Percentiles rank a stretch among this genome's conserved stretches.
These are phyloP conservation scores for Sarcophilus harrisii DNA, from an alignment of 2,797 vertebrate genomes.

Conservation along the genomic window DNA sequence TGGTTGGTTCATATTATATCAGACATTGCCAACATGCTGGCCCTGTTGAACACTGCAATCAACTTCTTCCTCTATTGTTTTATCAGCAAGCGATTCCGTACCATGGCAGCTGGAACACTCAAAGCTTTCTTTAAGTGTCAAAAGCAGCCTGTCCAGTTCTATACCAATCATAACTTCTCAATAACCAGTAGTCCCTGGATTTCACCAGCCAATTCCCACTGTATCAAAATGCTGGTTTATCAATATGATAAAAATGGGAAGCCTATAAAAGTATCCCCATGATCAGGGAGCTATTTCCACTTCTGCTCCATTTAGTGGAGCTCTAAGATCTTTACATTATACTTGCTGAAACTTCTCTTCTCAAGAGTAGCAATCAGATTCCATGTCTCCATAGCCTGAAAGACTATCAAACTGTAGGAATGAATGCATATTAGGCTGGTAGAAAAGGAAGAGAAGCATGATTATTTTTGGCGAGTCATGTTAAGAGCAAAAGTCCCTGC, in stretches of 20 bases:
- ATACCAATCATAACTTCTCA: constrained; percentile 97
- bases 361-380: constrained; percentile 79
- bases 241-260: constrained; percentile 97
- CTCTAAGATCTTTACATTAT: constrained; percentile 43
- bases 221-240: constrained; percentile 98
- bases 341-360: constrained; percentile 75
- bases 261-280: constrained; percentile 95
- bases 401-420: constrained; percentile 67
- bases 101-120: constrained; percentile 94
- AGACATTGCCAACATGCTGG: constrained; percentile 96
- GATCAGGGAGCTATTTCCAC: constrained; percentile 79
- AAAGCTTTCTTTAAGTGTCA: constrained; percentile 93
- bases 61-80: constrained; percentile 99
- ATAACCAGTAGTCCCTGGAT: constrained; percentile 99
- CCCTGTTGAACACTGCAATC: constrained; percentile 96
- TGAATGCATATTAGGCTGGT: constrained; percentile 65
- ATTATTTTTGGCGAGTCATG: constrained; percentile 20
- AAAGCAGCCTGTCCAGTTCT: constrained; percentile 92
- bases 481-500: constrained; percentile 40
- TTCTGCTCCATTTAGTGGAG: constrained; percentile 77
- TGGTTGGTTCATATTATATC: constrained; percentile 92
- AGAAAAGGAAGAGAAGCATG: constrained; percentile 69
- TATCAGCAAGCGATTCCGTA: constrained; percentile 97
- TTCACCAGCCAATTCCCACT: constrained; percentile 97
- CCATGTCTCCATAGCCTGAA: constrained; percentile 76